Percentiles rank a stretch among this genome's conserved stretches.
These are phyloP conservation scores for Scaptomyza polygonia DNA, from an alignment of 2,888 invertebrate genomes.

Conservation along the genomic window DNA sequence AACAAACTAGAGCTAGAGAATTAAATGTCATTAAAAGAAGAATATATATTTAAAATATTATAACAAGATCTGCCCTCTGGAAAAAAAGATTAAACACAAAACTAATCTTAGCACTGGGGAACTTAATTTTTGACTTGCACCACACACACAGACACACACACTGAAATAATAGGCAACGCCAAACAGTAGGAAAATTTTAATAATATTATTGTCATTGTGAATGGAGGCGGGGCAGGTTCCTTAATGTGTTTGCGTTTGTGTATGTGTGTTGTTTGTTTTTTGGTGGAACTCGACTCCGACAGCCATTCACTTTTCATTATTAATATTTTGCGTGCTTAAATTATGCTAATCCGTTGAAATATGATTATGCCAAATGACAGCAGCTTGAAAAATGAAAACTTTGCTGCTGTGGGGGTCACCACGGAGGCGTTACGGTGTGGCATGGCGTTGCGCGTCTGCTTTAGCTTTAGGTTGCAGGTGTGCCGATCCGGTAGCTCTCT, in stretches of 20 bases:
- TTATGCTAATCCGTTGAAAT: slow-evolving; percentile 82
- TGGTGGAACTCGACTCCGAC: slow-evolving; percentile 49
- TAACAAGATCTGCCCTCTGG: too few species aligned
- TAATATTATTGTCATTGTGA: slow-evolving; percentile 60
- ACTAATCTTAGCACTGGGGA: slow-evolving; percentile 19
- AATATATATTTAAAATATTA: too few species aligned
- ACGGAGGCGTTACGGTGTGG: slow-evolving; percentile 44
- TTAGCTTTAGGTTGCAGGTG: slow-evolving; percentile 39
- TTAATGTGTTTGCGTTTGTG: slow-evolving; percentile 14
- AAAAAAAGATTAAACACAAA: background rate
- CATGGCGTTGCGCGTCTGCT: slow-evolving; percentile 1
- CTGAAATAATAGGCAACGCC: slow-evolving; percentile 1
- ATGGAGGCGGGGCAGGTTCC: slow-evolving; percentile 24
- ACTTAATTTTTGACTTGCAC: slow-evolving; percentile 24
- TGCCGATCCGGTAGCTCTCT: slow-evolving; percentile 39
- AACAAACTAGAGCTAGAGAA: too few species aligned
- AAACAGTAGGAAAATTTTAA: slow-evolving; percentile 74
- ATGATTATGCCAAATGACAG: slow-evolving; percentile 80
- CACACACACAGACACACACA: background rate
- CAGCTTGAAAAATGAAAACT: slow-evolving; percentile 64
- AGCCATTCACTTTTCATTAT: slow-evolving; percentile 81
- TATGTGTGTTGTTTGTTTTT: slow-evolving; percentile 1
- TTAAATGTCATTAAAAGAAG: too few species aligned
- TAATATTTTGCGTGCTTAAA: slow-evolving; percentile 76
- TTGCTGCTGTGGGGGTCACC: background rate